A percentile compares a stretch with the other conserved stretches of the same genome.
Conservation (phyloP, 2,888 invertebrate species). For the Gymnoscelis rufifasciata region DNA sequence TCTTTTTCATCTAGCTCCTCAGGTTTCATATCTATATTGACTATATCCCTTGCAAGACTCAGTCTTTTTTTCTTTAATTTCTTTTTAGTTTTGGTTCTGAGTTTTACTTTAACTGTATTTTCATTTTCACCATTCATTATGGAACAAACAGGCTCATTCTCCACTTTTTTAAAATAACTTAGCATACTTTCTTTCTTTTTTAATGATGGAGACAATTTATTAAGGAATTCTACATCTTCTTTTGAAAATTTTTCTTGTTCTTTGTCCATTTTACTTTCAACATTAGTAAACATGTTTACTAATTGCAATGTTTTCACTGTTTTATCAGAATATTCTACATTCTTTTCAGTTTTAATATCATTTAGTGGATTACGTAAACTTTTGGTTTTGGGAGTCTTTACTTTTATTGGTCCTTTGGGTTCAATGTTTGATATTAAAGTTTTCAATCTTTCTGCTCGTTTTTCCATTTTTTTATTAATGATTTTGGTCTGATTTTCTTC, state of each 20-base stretch:
- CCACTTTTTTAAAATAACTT: conserved; percentile 78
- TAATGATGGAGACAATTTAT: conserved; percentile 77
- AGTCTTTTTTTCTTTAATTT: conserved; percentile 46
- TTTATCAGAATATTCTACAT: conserved; percentile 25
- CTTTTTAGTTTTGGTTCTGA: conserved; percentile 49
- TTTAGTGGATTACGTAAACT: conserved; percentile 18
- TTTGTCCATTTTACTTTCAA: conserved; percentile 30
- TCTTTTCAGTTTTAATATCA: conserved; percentile 19
- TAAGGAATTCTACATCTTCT: conserved; percentile 69
- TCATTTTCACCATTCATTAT: conserved; percentile 37
- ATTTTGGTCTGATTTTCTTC: conserved; percentile 76
- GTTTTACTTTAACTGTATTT: conserved; percentile 53
- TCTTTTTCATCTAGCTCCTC: conserved; percentile 14
- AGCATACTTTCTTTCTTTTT: conserved; percentile 80
- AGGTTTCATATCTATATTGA: conserved; percentile 19
- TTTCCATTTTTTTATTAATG: conserved; percentile 79
- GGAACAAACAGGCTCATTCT: conserved; percentile 44
- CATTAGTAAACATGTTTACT: conserved; percentile 48
- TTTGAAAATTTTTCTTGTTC: conserved; percentile 38
- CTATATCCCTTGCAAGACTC: conserved; percentile 32
- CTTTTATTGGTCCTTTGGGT: conserved; percentile 30
- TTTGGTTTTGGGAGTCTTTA: conserved; percentile 11
- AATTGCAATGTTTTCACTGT: conserved; percentile 39
- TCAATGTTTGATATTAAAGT: conserved; percentile 56
- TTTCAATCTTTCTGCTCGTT: conserved; percentile 80